phyloP scores from a whole-genome alignment of 2,113 vertebrate species.

The Xerus inauris region DNA sequence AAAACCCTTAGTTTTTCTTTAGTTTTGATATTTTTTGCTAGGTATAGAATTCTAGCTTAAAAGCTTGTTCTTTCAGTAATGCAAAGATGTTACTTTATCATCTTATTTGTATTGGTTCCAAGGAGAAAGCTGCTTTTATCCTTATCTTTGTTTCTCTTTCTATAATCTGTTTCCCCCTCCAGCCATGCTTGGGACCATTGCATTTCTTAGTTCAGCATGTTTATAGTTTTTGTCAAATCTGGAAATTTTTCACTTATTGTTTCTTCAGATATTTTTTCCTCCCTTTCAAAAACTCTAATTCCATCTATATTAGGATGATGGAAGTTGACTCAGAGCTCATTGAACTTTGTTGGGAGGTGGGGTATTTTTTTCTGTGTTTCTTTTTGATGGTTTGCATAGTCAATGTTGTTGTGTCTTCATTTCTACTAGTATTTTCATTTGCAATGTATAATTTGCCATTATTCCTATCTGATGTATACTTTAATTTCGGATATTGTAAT shows the following conservation, averaged over 20 bases:
- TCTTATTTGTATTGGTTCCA: conserved; percentile 11
- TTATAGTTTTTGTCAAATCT: neutral
- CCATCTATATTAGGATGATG: neutral
- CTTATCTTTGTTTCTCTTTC: neutral
- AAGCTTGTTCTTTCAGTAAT: conserved; percentile 1
- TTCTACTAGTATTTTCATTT: neutral
- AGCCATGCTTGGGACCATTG: neutral
- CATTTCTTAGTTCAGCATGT: neutral
- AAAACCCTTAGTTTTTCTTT: conserved; percentile 3
- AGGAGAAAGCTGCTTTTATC: neutral
- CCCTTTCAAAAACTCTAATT: neutral
- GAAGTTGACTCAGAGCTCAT: neutral
- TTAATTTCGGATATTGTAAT: neutral
- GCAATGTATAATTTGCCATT: conserved; percentile 17
- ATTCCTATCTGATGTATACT: neutral
- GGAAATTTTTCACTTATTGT: neutral
- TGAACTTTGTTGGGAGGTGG: neutral
- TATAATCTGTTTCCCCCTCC: neutral
- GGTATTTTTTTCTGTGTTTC: neutral
- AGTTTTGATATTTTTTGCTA: conserved; percentile 42
- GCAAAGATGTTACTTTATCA: neutral
- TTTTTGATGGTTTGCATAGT: neutral
- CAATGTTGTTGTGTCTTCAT: neutral
- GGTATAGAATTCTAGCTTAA: conserved; percentile 4
- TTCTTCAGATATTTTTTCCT: neutral